Evolutionary conservation across 2,113 vertebrate genomes (phyloP), one percentile per base, ranked within the genome.

Genomic region (Tragulus kanchil): DNA sequence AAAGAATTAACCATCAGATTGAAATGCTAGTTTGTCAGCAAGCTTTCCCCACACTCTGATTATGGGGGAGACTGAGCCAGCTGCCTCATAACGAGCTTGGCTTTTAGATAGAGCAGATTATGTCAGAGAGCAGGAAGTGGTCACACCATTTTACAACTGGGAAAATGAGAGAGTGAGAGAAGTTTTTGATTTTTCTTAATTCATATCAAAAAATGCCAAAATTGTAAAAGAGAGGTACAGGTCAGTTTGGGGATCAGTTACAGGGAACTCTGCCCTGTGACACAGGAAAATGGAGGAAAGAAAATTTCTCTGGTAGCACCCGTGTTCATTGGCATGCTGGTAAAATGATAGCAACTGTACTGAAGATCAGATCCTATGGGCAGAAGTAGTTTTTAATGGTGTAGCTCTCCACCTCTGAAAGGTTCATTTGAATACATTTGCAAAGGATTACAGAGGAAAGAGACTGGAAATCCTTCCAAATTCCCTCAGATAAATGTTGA

Each of bases 161-260:
- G 50, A 69, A 93, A 88, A 45, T 79, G 73, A 82, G 26, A 13
- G 6, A 83, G 6, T 65, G n/a, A 90, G n/a, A 36, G 9, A 77
- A 78, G 36, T 36, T 81, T 85, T 73, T 54, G 5, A 77, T 77
- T 85, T 93, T 89, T 78, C 85, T 83, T 69, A 75, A 67, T 67
- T 84, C 17, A n/a, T 90, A 56, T 45, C 82, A 21, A 45, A 90
- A 95, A 97, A 71, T 83, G 36, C 19, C 50, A 94, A 94, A 83
- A 67, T 52, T 28, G 3, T 58, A 48, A 71, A 83, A 69, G 36
- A 69, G 15, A 16, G 45, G 12, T 78, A 0, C 65, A 94, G 65
- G 62, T 16, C 16, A 45, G 62, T 86, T 42, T 15, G 21, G 42
- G 45, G n/a, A 58, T 17, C n/a, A 91, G 94, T 95, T 94, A 54